These are phyloP conservation scores for Eulemur macaco DNA, from an alignment of 2,113 vertebrate species.

Conservation along the genomic window DNA sequence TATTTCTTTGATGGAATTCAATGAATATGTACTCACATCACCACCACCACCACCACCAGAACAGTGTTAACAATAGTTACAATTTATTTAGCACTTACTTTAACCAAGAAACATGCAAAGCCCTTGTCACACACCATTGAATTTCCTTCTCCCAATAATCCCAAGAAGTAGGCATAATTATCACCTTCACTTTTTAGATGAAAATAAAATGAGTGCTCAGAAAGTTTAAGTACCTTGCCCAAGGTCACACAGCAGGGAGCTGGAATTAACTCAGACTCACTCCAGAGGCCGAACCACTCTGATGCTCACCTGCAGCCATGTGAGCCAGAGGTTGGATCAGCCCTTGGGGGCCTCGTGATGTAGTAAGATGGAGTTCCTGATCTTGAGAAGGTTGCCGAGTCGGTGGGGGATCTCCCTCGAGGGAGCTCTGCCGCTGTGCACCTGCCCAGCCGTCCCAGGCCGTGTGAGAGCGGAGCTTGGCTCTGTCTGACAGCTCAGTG, in stretches of 20 bases:
- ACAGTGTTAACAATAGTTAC: not conserved
- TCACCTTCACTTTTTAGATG: not conserved
- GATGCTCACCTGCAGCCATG: not conserved
- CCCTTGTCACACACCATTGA: not conserved
- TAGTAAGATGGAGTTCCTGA: conserved; percentile 1
- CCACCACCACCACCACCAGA: no score
- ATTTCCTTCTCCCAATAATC: not conserved
- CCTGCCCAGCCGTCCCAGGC: not conserved
- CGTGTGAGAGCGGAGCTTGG: not conserved
- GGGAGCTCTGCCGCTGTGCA: not conserved
- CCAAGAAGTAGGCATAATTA: not conserved
- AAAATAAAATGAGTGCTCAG: not conserved
- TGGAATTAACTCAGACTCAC: not conserved
- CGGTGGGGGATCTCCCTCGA: not conserved
- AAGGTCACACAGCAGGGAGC: not conserved
- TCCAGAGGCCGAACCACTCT: not conserved
- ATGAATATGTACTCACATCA: not conserved
- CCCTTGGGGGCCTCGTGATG: not conserved
- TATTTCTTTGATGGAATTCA: not conserved
- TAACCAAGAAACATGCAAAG: not conserved
- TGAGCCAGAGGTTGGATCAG: not conserved
- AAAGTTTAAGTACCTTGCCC: not conserved
- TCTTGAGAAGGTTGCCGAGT: conserved; percentile 6
- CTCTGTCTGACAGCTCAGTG: conserved; percentile 6
- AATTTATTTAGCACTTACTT: not conserved